Base-by-base conservation (phyloP, 2,888 invertebrate species). In the Junonia oenone region DNA sequence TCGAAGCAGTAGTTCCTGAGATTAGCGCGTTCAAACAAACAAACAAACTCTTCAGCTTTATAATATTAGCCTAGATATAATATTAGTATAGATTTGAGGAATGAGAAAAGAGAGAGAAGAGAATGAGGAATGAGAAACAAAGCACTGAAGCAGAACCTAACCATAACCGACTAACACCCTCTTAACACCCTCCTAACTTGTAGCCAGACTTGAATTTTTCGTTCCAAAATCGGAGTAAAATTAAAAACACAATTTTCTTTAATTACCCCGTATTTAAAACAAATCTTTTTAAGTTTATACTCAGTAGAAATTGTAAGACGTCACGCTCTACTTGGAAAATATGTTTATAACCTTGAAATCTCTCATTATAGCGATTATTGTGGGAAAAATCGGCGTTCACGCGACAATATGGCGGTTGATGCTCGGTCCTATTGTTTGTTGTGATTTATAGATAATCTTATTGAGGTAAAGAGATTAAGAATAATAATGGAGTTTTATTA, bases 301-400 rank as follows among this genome's bases (percentile, higher is more conserved):
- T 11, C 45, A 9, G 45, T 27, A 45, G 45, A 45, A 55, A 55
- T 9, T 45, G 33, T 45, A 27, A 49, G 40, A 33, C 15, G 49
- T 49, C 45, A 49, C 45, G 49, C 19, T 55, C 55, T 43, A 45
- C 4, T 49, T 55, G 35, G 8, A 13, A 47, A n/a, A 15, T 47
- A 46, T 54, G 22, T 43, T 13, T 35, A 35, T 50, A 51, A 40
- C 54, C 51, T 55, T 58, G 47, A 45, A 58, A 51, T 29, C 35
- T 45, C 27, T 40, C 49, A 46, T 46, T 48, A 46, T 27, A 9
- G 46, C 13, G 13, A 37, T 51, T 51, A 51, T 45, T 43, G 35
- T 51, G 51, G 46, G 55, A 54, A 51, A n/a, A 46, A 54, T 43
- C 15, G 45, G 8, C 33, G 50, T 43, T 51, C 45, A 14, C 33